Conservation (phyloP, 2,888 invertebrate species). For the Gortyna flavago region DNA sequence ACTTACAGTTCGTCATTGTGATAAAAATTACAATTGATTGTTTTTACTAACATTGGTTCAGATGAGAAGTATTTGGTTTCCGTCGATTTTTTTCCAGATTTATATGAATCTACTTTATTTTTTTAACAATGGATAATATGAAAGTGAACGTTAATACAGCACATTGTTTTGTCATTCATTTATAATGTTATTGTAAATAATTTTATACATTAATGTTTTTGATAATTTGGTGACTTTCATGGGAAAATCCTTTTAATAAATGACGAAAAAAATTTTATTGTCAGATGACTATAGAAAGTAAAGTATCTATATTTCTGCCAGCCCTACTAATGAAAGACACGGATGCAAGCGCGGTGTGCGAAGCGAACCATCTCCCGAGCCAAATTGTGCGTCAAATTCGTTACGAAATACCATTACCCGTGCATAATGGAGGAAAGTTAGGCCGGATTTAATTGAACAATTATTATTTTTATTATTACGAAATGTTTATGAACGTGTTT, state of each 20-base stretch:
- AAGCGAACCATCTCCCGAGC: slow-evolving; percentile 63
- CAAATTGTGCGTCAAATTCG: slow-evolving; percentile 70
- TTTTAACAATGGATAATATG: slow-evolving; percentile 5
- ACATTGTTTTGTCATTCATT: too few relatives aligned
- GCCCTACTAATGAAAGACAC: slow-evolving; percentile 50
- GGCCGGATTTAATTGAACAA: slow-evolving; percentile 60
- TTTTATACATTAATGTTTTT: not conserved
- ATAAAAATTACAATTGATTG: slow-evolving; percentile 12
- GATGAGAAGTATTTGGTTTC: not conserved
- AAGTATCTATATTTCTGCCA: slow-evolving; percentile 6
- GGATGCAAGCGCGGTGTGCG: slow-evolving; percentile 46
- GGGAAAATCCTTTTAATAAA: not conserved
- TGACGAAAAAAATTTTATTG: too few relatives aligned
- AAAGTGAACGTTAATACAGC: not conserved
- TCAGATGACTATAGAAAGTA: not conserved
- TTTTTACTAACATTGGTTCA: slow-evolving; percentile 16
- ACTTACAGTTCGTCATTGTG: not conserved
- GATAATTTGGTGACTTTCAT: not conserved
- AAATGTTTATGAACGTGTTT: slow-evolving; percentile 58
- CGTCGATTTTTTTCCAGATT: not conserved
- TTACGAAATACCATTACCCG: slow-evolving; percentile 72
- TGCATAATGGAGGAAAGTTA: slow-evolving; percentile 73
- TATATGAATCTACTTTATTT: not conserved
- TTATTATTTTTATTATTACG: slow-evolving; percentile 62
- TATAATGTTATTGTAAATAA: not conserved